Base-by-base conservation (phyloP, 2,113 vertebrate species). In the Clinocottus analis region DNA sequence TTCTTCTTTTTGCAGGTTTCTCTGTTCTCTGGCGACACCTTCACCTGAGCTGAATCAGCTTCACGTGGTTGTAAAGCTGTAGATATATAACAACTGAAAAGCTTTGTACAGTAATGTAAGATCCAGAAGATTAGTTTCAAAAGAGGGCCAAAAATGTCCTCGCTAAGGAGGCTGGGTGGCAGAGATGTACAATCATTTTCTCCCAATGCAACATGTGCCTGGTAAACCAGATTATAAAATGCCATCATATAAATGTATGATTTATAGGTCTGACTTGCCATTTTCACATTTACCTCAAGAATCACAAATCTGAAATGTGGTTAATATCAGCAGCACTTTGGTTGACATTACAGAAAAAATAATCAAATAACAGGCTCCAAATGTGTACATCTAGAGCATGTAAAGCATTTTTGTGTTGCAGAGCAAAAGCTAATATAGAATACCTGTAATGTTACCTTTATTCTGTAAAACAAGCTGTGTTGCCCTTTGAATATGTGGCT, bases 1-100 rank as follows among this genome's bases (percentile, higher is more conserved):
- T 75, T 93, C 49, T 89, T 92, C 71, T 83, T 93, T 72, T 49
- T 63, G 27, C 59, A 67, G 16, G 0, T 79, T 49, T 71, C 85
- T 72, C 35, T 75, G 29, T 55, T 79, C 31, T 64, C 76, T 53
- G 68, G 29, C 5, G 11, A 11, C 5, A 79, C 55, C 33, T 84
- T 85, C 7, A 35, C 23, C 47, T 61, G 80, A 35, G 49, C 56
- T 60, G 79, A 63, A 37, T 72, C 53, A 11, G 7, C 33, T 19
- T 85, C 73, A 75, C 62, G 62, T 11, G 6, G 63, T 43, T 72
- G 70, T 45, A 73, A 64, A 84, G 25, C 86, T 88, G 51, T 12
- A 61, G 35, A 27, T 27, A 12, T 2, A 31, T 0, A 69, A 7
- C 9, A 58, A 25, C 17, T 9, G 8, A 58, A 64, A 7, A 37